phyloP scores from a whole-genome alignment of 2,797 vertebrate genomes.

The Crocidura indochinensis region DNA sequence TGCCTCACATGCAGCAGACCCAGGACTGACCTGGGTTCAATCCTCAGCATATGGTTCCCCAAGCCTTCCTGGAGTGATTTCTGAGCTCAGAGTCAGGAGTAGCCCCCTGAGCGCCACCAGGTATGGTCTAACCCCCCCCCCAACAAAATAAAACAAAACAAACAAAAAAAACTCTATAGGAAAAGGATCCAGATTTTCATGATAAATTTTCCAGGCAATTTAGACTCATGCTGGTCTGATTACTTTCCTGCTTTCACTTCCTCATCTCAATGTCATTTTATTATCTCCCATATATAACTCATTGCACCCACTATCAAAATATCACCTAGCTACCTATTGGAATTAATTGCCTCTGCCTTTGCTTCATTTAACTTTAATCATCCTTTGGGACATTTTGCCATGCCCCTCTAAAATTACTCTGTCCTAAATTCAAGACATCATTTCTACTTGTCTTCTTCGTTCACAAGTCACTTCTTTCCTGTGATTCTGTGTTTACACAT shows the following conservation, averaged over 20 bases:
- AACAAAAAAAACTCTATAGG: neutral
- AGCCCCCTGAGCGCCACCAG: no score
- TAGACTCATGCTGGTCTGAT: neutral
- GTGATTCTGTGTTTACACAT: neutral
- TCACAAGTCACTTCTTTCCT: neutral
- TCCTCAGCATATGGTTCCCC: no score
- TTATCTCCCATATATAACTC: neutral
- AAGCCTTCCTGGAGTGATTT: no score
- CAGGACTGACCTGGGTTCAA: no score
- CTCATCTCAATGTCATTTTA: neutral
- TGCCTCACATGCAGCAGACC: no score
- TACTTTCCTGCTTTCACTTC: neutral
- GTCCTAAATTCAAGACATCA: neutral
- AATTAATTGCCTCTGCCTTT: neutral
- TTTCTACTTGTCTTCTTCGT: neutral
- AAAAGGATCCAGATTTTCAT: neutral
- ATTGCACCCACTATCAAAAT: neutral
- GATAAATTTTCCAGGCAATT: neutral
- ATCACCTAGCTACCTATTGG: neutral
- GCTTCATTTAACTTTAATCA: neutral
- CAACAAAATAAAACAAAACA: no score
- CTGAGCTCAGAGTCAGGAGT: no score
- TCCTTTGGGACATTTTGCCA: neutral
- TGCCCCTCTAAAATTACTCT: neutral
- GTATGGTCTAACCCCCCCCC: no score